Percentiles rank a stretch among this genome's conserved stretches.
These are phyloP conservation scores for Monoplex corrugatus DNA, from an alignment of 2,888 invertebrate genomes.

Conservation along the genomic window DNA sequence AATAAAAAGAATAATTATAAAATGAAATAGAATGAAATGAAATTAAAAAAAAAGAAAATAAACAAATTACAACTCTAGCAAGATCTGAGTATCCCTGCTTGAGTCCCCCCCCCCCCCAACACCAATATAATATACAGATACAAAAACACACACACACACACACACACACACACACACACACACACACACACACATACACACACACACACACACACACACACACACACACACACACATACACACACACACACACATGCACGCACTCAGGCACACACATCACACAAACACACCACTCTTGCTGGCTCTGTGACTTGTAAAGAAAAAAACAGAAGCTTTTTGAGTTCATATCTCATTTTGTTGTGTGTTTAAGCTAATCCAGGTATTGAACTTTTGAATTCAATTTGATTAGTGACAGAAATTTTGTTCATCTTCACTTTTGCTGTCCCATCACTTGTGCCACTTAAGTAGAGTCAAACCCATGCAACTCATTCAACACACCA, in stretches of 20 bases:
- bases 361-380: no score
- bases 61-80: background rate
- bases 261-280: background rate
- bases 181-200: background rate
- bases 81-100: background rate
- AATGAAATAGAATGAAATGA: no score
- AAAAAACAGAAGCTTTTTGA: background rate
- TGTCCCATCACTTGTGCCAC: no score
- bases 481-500: no score
- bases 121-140: no score
- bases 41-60: no score
- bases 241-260: background rate
- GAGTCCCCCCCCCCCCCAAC: no score
- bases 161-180: background rate
- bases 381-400: no score
- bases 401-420: no score
- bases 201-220: background rate
- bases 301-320: background rate
- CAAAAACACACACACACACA: constrained; percentile 9
- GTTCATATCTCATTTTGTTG: background rate
- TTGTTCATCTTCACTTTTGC: no score
- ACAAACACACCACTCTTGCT: background rate
- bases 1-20: no score
- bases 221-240: background rate
- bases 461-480: no score